These are phyloP conservation scores for Ormyrus pomaceus DNA, from an alignment of 2,888 invertebrate genomes.

Conservation along the genomic window DNA sequence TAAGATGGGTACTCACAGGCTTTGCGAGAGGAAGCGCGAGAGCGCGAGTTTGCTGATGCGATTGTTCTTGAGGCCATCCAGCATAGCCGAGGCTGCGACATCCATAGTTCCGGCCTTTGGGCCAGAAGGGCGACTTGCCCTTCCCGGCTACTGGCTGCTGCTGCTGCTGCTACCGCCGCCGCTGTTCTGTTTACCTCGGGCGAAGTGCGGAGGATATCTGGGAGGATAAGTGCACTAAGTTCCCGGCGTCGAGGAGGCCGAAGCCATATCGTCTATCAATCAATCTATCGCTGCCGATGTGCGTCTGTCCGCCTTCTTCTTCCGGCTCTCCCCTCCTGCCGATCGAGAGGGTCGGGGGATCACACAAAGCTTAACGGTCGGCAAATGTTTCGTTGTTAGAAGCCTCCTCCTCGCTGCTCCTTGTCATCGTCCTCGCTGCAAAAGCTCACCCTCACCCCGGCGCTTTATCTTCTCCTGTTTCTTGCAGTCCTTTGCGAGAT, in stretches of 20 bases:
- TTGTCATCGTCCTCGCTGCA: not conserved
- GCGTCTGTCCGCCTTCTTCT: not conserved
- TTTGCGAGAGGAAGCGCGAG: conserved; percentile 86
- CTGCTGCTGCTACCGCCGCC: not conserved
- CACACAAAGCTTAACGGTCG: conserved; percentile 1
- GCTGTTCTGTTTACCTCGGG: not conserved
- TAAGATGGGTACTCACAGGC: conserved; percentile 81
- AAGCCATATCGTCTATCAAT: conserved; percentile 42
- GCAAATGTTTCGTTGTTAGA: conserved; percentile 13
- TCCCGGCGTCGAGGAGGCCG: conserved; percentile 27
- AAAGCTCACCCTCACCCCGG: conserved; percentile 1
- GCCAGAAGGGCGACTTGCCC: not conserved
- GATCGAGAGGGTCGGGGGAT: not conserved
- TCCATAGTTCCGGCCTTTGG: conserved; percentile 48
- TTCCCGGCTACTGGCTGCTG: not conserved
- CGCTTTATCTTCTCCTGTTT: conserved; percentile 3
- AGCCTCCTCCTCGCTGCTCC: conserved; percentile 11
- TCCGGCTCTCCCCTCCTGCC: too few relatives aligned
- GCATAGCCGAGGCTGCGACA: conserved; percentile 79
- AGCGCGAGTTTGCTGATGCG: conserved; percentile 85
- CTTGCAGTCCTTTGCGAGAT: conserved; percentile 24
- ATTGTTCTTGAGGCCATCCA: conserved; percentile 86
- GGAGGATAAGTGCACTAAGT: conserved; percentile 43
- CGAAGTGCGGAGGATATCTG: too few relatives aligned
- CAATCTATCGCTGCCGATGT: conserved; percentile 23